These are phyloP conservation scores for Pseudachorutes palmiensis DNA, from an alignment of 1,140 invertebrate genomes.

Conservation along the genomic window DNA sequence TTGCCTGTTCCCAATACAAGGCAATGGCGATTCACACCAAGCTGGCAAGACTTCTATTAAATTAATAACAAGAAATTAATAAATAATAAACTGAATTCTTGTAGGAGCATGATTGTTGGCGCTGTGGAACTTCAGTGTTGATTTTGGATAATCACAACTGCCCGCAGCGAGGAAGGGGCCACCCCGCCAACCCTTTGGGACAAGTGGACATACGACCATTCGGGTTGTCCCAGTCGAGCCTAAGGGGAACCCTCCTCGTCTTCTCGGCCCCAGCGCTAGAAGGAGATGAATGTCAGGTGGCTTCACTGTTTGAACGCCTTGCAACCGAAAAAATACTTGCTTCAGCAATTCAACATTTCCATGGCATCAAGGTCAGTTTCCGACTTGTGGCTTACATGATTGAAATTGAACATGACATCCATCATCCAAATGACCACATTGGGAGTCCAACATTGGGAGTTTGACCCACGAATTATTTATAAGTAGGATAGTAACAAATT, in stretches of 20 bases:
- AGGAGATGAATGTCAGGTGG: background rate
- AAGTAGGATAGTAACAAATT: background rate
- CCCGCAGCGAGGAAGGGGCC: background rate
- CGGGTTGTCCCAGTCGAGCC: background rate
- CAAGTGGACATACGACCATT: background rate
- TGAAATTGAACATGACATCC: background rate
- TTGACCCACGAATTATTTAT: background rate
- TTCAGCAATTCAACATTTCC: background rate
- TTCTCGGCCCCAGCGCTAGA: background rate
- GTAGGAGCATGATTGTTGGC: background rate
- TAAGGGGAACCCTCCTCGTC: background rate
- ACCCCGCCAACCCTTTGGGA: background rate
- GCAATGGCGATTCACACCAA: background rate
- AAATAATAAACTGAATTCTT: background rate
- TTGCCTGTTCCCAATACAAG: background rate
- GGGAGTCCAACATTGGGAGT: background rate
- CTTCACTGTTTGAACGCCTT: background rate
- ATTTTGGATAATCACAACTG: background rate
- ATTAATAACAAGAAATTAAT: background rate
- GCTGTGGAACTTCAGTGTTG: background rate
- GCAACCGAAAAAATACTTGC: background rate
- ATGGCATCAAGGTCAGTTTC: background rate
- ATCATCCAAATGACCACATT: background rate
- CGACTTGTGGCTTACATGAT: background rate
- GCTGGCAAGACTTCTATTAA: background rate